These are phyloP conservation scores for Palloptera scutellata DNA, from an alignment of 2,888 invertebrate genomes.

Conservation along the genomic window DNA sequence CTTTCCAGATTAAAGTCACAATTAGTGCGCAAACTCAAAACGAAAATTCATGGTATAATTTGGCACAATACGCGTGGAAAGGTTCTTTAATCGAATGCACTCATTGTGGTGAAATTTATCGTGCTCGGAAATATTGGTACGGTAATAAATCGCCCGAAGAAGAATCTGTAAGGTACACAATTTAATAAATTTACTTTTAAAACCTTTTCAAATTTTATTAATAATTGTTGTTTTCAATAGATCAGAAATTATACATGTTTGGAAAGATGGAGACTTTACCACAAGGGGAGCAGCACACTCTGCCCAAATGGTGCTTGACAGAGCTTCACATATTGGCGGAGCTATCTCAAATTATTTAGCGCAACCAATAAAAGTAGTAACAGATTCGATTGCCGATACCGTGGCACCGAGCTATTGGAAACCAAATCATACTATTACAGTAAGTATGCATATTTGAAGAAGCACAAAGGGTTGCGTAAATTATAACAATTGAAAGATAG, in stretches of 20 bases:
- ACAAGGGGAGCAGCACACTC: constrained; percentile 67
- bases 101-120: constrained; percentile 68
- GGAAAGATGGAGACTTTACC: constrained; percentile 69
- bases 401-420: constrained; percentile 81
- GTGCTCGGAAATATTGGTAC: constrained; percentile 82
- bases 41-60: constrained; percentile 71
- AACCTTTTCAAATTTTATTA: neutral
- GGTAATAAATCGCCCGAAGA: constrained; percentile 80
- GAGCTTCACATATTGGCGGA: constrained; percentile 71
- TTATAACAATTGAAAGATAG: no score
- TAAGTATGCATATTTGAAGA: constrained; percentile 55
- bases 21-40: constrained; percentile 52
- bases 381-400: constrained; percentile 78
- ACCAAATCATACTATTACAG: constrained; percentile 77
- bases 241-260: constrained; percentile 74
- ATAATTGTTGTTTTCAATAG: constrained; percentile 47
- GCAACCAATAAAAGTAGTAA: constrained; percentile 74
- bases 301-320: constrained; percentile 72
- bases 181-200: neutral
- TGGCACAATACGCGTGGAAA: constrained; percentile 80
- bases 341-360: constrained; percentile 73
- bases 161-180: constrained; percentile 67
- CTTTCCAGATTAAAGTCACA: constrained; percentile 49
- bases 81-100: constrained; percentile 81
- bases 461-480: no score